A percentile compares a stretch with the other conserved stretches of the same genome.
These are phyloP conservation scores for Rhadina sibilatrix DNA, from an alignment of 2,113 vertebrate genomes.

Conservation along the genomic window DNA sequence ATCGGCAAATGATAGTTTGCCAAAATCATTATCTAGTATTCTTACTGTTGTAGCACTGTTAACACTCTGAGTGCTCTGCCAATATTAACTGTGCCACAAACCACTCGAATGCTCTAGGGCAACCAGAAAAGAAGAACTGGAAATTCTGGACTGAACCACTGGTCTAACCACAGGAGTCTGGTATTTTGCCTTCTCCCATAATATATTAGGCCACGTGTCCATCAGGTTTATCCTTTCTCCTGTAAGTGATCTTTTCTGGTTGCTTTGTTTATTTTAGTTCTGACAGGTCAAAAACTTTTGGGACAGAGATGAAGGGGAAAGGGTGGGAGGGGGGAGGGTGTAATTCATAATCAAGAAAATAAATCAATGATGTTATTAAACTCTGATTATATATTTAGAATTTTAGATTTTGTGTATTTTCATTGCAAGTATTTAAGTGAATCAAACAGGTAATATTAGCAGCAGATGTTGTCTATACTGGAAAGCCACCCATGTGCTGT, in stretches of 20 bases:
- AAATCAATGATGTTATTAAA: constrained; percentile 61
- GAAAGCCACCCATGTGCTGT: constrained; percentile 30
- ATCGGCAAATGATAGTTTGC: constrained; percentile 58
- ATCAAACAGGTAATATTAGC: constrained; percentile 52
- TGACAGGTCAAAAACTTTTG: constrained; percentile 52
- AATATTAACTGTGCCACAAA: constrained; percentile 67
- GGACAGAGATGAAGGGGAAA: constrained; percentile 31
- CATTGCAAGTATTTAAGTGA: constrained; percentile 60
- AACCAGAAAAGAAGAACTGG: constrained; percentile 66
- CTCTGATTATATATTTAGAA: constrained; percentile 68
- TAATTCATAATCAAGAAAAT: constrained; percentile 55
- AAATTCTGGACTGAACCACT: constrained; percentile 56
- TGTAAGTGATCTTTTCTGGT: constrained; percentile 61
- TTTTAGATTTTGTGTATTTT: constrained; percentile 70
- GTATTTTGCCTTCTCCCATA: constrained; percentile 50
- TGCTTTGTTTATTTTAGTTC: constrained; percentile 63
- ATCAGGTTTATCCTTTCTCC: constrained; percentile 56
- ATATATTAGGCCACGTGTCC: constrained; percentile 41
- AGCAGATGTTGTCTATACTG: constrained; percentile 53
- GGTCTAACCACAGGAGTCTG: constrained; percentile 59
- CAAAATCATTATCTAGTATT: constrained; percentile 57
- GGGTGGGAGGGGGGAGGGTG: constrained; percentile 32
- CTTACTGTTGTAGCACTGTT: constrained; percentile 63
- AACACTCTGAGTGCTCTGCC: constrained; percentile 58
- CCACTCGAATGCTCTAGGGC: constrained; percentile 66